Conservation (phyloP, 2,113 vertebrate genomes). For the Pterocles burchelli region DNA sequence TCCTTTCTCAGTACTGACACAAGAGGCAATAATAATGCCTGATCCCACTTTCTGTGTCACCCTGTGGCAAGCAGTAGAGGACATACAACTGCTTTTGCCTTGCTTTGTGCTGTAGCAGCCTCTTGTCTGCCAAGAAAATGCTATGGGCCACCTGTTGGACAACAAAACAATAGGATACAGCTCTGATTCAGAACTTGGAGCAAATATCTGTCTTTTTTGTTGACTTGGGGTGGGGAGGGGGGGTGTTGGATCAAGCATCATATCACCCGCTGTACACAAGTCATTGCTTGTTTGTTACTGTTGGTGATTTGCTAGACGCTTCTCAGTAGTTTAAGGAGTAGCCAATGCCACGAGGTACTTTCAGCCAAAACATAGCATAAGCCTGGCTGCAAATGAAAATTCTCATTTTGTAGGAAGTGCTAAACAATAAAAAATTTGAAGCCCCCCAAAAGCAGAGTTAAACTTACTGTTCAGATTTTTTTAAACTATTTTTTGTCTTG, state of each 20-base stretch:
- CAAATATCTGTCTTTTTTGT: neutral
- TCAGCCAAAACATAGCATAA: neutral
- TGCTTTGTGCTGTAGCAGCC: neutral
- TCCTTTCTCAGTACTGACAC: neutral
- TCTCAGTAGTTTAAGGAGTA: neutral
- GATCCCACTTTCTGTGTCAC: neutral
- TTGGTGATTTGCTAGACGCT: neutral
- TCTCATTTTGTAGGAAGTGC: neutral
- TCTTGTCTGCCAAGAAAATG: neutral
- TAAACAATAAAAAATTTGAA: neutral
- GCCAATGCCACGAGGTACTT: neutral
- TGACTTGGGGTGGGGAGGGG: rapidly evolving
- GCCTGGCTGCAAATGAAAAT: neutral
- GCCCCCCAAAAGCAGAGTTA: neutral
- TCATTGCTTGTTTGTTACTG: neutral
- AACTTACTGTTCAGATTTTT: neutral
- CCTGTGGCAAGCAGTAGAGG: neutral
- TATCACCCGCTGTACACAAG: neutral
- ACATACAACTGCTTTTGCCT: neutral
- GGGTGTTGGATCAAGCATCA: neutral
- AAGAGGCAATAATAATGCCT: neutral
- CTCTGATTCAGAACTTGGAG: neutral
- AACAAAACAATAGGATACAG: neutral
- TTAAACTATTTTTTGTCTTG: neutral
- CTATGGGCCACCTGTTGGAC: neutral